Evolutionary conservation across 2,113 vertebrate species (phyloP), one percentile per base, ranked within the genome.

Genomic region (Microcebus jonahi): DNA sequence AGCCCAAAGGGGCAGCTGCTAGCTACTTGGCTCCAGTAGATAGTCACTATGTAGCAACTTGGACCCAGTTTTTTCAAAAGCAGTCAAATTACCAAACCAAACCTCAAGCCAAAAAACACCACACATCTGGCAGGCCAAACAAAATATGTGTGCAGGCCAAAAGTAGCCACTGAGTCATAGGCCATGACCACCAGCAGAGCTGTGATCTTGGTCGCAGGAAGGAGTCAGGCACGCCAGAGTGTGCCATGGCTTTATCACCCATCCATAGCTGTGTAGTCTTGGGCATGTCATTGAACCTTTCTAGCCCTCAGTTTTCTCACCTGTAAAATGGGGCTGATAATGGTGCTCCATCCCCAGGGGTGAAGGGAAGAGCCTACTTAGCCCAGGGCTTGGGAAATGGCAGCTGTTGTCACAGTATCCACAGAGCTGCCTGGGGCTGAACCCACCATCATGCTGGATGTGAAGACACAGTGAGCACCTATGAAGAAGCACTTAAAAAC

Each of bases 1-100:
- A 31, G 36, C 29, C 34, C 57, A 53, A 50, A 57, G 81, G 67
- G 59, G 8, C 61, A 86, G 17, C 12, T 20, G 70, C 8, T 39
- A 31, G 70, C 8, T 39, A 31, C 75, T 75, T 21, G 48, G 12
- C 45, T 23, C 71, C 12, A 12, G 45, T 14, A 10, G 57, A 91
- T 4, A 34, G 63, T 36, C 42, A 68, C 48, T 3, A 4, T 0
- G 1, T 0, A 63, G n/a, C 45, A 36, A n/a, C n/a, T n/a, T 18
- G 10, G 82, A 25, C 71, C 81, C n/a, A 23, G 42, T 29, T 57
- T 85, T 77, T 75, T 81, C 17, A 55, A 39, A 96, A 95, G 67
- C 77, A 89, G 70, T 8, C 87, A 73, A 81, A 65, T 81, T 42
- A 82, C 65, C 42, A 73, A 76, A 65, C 29, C 76, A 80, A 67